Evolutionary conservation across 2,797 vertebrate species (phyloP), one percentile per base, ranked within the genome.

Genomic region (Micromesistius poutassou): DNA sequence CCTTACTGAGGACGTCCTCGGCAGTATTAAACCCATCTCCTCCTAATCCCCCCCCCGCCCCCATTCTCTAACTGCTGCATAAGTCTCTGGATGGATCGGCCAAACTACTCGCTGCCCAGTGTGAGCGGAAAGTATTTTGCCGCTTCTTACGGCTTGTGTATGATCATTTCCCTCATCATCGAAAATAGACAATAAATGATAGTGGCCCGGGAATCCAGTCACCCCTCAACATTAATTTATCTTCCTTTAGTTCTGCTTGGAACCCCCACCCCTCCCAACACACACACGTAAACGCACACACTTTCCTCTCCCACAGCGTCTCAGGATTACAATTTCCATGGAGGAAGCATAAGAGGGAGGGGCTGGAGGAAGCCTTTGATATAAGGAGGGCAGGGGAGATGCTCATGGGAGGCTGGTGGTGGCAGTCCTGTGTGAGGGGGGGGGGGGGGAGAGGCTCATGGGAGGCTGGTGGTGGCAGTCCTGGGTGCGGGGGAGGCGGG

Each of bases 31-130:
- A 83, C 36, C 82, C 85, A 87, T 88, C 83, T 87, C 80, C 1
- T 88, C 76, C 78, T 91, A 90, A 92, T 93, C 90, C 86, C 86
- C 78, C 89, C 90, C 84, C 86, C 82, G 83, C 85, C 83, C 5
- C 84, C 81, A 86, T 82, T 85, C 85, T n/a, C 50, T 55, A 1
- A 46, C 42, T 46, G 13, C 42, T 46, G 42, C 42, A 46, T 19
- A 46, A 46, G 16, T 55, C 50, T 55, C 74, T 74, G 79, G 74
- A 82, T 84, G 88, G 84, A 80, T 19, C 16, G 50, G 5, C 19
- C 14, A 19, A 55, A 55, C 19, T 22, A 46, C 36, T 8, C 36
- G 9, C 36, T 38, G 9, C 36, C 36, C 36, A 10, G 7, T 38
- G 36, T 9, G 42, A 14, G 16, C 42, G 42, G 42, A 0, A 46